Base-by-base conservation (phyloP, 2,113 vertebrate species). In the Oxyura jamaicensis region DNA sequence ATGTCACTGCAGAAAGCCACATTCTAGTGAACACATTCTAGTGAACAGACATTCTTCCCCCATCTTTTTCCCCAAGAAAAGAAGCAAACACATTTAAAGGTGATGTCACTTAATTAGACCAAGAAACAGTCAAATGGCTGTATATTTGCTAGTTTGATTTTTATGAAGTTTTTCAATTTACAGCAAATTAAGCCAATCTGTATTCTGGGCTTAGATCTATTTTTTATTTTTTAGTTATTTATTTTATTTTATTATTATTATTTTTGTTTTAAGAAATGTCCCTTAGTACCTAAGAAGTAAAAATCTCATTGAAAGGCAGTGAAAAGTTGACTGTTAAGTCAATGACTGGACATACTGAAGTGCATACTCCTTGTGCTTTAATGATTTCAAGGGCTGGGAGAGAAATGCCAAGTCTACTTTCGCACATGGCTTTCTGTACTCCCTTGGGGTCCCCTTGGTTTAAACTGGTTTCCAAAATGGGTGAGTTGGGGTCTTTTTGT, bases 1-100 rank as follows among this genome's bases (percentile, higher is more conserved):
- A 77, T 94, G 83, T 79, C 65, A 74, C 74, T 74, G 86, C 83
- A 92, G 88, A 79, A 86, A 86, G 71, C 74, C 53, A 31, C 80
- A 52, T 75, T 62, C 0, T 22, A 91, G 65, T 0, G 3, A 79
- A 66, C 35, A 82, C 80, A 55, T 75, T 62, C 0, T 25, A 91
- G 65, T 0, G 3, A 79, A 66, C 35, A 84, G 80, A 58, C 16
- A 68, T 78, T 5, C 21, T 3, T 4, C 44, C 44, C 17, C 44
- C 0, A 4, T 16, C 74, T 79, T 17, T 83, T 77, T 81, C 69
- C 39, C 36, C 19, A 46, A 31, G 31, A 66, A 88, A 60, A 86
- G 6, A 62, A 71, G 28, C 13, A 91, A 67, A 75, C 41, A 13
- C 8, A 13, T 62, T 88, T 73, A 84, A 86, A 85, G 22, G 17